Base-by-base conservation (phyloP, 2,113 vertebrate species). In the Campylomormyrus numenius region DNA sequence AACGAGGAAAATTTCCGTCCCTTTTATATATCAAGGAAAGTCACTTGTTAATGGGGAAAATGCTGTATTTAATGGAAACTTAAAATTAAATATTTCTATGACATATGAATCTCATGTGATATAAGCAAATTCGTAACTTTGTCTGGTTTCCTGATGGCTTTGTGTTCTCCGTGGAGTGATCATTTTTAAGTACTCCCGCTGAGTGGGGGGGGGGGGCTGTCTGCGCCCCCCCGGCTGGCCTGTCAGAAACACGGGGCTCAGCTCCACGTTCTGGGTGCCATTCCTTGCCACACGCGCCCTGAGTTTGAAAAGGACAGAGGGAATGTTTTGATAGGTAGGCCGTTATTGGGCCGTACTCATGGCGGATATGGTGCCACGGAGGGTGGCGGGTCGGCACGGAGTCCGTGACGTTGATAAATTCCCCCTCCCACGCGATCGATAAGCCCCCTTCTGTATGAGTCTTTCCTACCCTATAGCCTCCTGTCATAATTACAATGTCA, bases 401-500 rank as follows among this genome's bases (percentile, higher is more conserved):
- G 93, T 92, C 92, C 92, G 94, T 96, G 97, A 98, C 97, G 97
- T 96, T 98, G 98, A 99, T 98, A 97, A 98, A 99, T 99, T 97
- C 97, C 97, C 96, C 95, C 92, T 95, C 94, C 95, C 95, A 95
- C 95, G 94, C 95, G 96, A 98, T 98, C 97, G 96, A 99, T 98
- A 98, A 96, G 96, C 97, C 92, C 95, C 62, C 62, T 95, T 94
- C 96, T 94, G 94, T 95, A 90, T 96, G 94, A 91, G 96, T 89
- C 89, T 94, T 93, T 94, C 95, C 96, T 93, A 93, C 93, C 92
- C 93, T 91, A 92, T 96, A 96, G 95, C 94, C 94, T 94, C 95
- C 96, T 95, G 94, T 96, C 97, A 87, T 98, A 98, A 99, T 98
- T 98, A 98, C 97, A 96, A 96, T 99, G 98, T 99, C 97, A 99